A percentile compares a stretch with the other conserved stretches of the same genome.
Conservation (phyloP, 2,888 invertebrate genomes). For the Drosophila barbarae region DNA sequence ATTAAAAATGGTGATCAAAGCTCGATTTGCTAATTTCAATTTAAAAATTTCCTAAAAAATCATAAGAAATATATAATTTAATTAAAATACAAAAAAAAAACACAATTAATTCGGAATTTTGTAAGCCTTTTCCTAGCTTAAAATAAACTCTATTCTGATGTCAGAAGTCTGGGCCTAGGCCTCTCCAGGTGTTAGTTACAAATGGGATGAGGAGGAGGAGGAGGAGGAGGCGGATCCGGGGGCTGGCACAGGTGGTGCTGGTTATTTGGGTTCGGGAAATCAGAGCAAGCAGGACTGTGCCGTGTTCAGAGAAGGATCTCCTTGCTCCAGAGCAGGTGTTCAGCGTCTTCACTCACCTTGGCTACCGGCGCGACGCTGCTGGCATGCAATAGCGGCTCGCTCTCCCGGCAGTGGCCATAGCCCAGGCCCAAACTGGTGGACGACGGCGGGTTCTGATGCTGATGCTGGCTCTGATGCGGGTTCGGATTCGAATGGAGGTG, state of each 20-base stretch:
- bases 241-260: conserved; percentile 7
- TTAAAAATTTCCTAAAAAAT: no score
- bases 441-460: conserved; percentile 52
- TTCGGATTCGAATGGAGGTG: conserved; percentile 57
- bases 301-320: conserved; percentile 67
- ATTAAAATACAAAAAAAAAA: neutral
- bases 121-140: neutral
- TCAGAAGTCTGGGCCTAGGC: neutral
- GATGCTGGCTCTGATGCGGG: conserved; percentile 40
- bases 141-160: neutral
- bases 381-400: conserved; percentile 80
- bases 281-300: conserved; percentile 2
- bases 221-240: neutral
- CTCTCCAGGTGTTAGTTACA: conserved; percentile 9
- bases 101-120: neutral
- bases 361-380: conserved; percentile 77
- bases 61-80: neutral
- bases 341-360: conserved; percentile 77
- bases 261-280: neutral
- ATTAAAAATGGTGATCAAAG: no score
- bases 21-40: no score
- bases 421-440: conserved; percentile 70
- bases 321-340: conserved; percentile 62
- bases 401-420: conserved; percentile 79
- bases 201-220: conserved; percentile 23